These are phyloP conservation scores for Otus scops DNA, from an alignment of 2,797 vertebrate species.

Conservation along the genomic window DNA sequence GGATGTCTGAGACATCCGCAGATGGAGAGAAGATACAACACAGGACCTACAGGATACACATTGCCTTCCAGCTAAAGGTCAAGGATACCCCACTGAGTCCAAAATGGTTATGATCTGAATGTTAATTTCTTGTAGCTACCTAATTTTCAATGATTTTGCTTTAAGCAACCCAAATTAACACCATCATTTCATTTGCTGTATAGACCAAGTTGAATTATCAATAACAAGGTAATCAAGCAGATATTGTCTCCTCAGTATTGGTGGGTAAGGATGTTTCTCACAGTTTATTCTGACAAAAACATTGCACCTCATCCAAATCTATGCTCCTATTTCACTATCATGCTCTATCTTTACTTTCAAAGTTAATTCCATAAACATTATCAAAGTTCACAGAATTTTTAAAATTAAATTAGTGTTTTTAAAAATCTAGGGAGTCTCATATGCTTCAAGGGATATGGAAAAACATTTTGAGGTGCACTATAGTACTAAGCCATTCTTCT, in stretches of 20 bases:
- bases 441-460: not conserved
- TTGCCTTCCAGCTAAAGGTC: not conserved
- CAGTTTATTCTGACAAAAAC: not conserved
- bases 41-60: not conserved
- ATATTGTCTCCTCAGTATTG: not conserved
- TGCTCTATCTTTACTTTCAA: not conserved
- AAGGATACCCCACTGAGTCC: not conserved
- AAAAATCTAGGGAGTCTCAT: not conserved
- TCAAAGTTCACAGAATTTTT: not conserved
- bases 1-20: not conserved
- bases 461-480: not conserved
- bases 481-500: not conserved
- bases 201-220: not conserved
- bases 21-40: not conserved
- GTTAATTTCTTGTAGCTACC: not conserved
- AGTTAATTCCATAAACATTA: not conserved
- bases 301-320: not conserved
- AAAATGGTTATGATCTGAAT: not conserved
- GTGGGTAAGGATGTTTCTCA: not conserved
- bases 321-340: not conserved
- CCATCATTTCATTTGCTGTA: not conserved
- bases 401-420: not conserved
- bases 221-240: not conserved
- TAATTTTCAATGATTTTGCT: not conserved
- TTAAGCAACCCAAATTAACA: not conserved